Percentiles rank a stretch among this genome's conserved stretches.
Evolutionary conservation across 2,888 invertebrate species (phyloP).

Genomic region (Pristionchus mayeri): DNA sequence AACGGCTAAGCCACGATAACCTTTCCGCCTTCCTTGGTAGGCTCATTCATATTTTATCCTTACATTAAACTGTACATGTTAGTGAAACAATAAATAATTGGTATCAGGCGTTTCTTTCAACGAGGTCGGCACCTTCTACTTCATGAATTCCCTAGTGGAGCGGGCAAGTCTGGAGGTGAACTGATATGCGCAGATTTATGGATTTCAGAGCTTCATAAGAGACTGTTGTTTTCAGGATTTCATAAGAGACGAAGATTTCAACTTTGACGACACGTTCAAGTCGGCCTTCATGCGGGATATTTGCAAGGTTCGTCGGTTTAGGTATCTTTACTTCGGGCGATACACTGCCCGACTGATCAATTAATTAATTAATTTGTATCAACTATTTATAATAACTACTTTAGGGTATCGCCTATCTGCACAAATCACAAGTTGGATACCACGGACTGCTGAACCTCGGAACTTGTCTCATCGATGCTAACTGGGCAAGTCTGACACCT

Average conservation of each 20-base stretch:
- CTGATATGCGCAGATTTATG: too few relatives aligned
- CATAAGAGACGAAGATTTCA: constrained; percentile 68
- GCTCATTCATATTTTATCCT: too few relatives aligned
- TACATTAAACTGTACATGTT: too few relatives aligned
- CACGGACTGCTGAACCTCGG: constrained; percentile 68
- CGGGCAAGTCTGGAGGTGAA: constrained; percentile 68
- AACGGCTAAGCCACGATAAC: constrained; percentile 72
- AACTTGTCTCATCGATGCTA: constrained; percentile 73
- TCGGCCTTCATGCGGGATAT: constrained; percentile 74
- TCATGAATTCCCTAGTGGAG: constrained; percentile 69
- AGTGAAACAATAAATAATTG: background rate
- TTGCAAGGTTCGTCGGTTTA: constrained; percentile 56
- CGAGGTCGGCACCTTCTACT: constrained; percentile 65
- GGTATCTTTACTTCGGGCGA: background rate
- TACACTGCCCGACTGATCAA: too few relatives aligned
- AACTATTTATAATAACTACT: background rate
- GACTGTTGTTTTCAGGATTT: constrained; percentile 69
- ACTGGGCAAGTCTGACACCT: constrained; percentile 74
- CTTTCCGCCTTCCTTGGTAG: constrained; percentile 61
- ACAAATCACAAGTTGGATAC: constrained; percentile 68
- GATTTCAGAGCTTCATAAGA: constrained; percentile 65
- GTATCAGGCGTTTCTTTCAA: constrained; percentile 71
- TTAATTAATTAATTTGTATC: background rate
- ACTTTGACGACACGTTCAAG: constrained; percentile 72
- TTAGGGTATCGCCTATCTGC: constrained; percentile 70